These are phyloP conservation scores for Pissodes strobi DNA, from an alignment of 1,140 invertebrate genomes.

Conservation along the genomic window DNA sequence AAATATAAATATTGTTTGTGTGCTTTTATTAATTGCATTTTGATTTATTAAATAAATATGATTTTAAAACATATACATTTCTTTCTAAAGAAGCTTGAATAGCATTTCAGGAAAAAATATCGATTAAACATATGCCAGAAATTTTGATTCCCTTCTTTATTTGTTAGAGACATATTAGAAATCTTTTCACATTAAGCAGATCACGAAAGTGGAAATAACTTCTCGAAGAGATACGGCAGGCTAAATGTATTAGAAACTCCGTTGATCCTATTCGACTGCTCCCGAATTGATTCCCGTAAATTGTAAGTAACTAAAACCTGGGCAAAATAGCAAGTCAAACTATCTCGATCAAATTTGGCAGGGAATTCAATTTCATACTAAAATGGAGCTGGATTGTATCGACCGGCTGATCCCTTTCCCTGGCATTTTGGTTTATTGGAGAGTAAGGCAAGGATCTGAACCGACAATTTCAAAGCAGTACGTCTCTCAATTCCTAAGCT, in stretches of 20 bases:
- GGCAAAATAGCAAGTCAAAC: slow-evolving; percentile 45
- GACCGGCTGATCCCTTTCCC: slow-evolving; percentile 6
- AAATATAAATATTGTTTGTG: too few species aligned
- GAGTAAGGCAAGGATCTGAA: background rate
- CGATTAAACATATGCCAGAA: too few species aligned
- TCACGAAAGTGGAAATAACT: slow-evolving; percentile 6
- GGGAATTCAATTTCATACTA: slow-evolving; percentile 40
- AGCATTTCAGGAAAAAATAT: too few species aligned
- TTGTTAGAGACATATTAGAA: background rate
- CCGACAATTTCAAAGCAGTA: too few species aligned
- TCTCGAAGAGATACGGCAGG: slow-evolving; percentile 12
- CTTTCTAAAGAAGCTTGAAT: too few species aligned
- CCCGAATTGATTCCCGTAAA: slow-evolving; percentile 47
- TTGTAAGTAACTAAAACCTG: slow-evolving; percentile 44
- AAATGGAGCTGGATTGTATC: slow-evolving; percentile 36
- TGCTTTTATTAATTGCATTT: too few species aligned
- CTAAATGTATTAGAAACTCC: slow-evolving; percentile 42
- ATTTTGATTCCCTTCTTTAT: too few species aligned
- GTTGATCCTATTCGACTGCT: slow-evolving; percentile 29
- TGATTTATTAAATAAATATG: too few species aligned
- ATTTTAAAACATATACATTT: too few species aligned
- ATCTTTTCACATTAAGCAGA: background rate
- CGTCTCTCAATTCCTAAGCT: too few species aligned
- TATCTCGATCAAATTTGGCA: slow-evolving; percentile 39
- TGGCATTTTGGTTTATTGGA: slow-evolving; percentile 14